A percentile compares a stretch with the other conserved stretches of the same genome.
phyloP scores from a whole-genome alignment of 2,113 vertebrate genomes.

The Chionomys nivalis region DNA sequence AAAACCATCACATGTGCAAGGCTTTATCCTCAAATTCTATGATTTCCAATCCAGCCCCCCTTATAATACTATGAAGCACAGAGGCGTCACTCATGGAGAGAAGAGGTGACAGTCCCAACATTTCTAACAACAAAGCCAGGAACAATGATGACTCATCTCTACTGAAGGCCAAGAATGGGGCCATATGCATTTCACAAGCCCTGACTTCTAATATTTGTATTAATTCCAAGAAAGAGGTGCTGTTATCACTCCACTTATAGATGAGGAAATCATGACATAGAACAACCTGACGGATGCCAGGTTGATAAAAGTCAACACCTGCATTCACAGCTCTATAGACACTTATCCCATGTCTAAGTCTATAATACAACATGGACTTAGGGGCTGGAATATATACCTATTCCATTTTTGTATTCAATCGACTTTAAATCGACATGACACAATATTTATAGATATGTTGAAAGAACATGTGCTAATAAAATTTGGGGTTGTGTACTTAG shows the following conservation, averaged over 20 bases:
- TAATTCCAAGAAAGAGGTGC: background rate
- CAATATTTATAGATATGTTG: background rate
- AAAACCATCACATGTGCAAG: background rate
- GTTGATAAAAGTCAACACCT: background rate
- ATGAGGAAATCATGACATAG: background rate
- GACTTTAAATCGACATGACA: background rate
- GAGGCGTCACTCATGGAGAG: background rate
- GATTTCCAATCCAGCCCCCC: background rate
- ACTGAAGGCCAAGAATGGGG: background rate
- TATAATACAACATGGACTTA: background rate
- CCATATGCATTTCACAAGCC: background rate
- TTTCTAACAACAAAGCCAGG: background rate
- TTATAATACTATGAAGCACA: background rate
- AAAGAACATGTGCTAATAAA: background rate
- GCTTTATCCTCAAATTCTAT: background rate
- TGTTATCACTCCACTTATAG: background rate
- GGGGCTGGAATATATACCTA: background rate
- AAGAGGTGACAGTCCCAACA: background rate
- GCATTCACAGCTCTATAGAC: background rate
- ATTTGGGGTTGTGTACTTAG: background rate
- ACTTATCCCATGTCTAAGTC: background rate
- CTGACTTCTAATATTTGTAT: background rate
- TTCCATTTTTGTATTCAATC: background rate
- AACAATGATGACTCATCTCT: background rate
- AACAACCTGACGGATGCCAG: background rate